Conservation (phyloP, 2,113 vertebrate genomes). For the Neogobius melanostomus region DNA sequence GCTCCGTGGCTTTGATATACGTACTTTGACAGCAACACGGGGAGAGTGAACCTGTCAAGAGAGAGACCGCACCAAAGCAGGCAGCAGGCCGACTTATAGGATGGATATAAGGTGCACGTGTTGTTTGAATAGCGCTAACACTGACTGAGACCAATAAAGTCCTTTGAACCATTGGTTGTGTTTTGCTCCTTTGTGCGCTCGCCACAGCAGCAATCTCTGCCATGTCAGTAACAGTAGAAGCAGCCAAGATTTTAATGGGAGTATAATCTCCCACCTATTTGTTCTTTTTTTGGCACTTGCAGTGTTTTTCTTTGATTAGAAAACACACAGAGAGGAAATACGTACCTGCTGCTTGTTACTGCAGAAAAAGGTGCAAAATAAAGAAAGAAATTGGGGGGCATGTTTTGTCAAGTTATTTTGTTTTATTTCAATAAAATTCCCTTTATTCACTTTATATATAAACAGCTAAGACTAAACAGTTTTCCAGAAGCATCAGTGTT, state of each 20-base stretch:
- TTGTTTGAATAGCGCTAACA: slow-evolving; percentile 25
- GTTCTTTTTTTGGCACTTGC: slow-evolving; percentile 50
- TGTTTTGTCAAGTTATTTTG: slow-evolving; percentile 1
- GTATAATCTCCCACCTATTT: slow-evolving; percentile 65
- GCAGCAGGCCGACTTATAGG: slow-evolving; percentile 23
- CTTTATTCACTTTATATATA: no score
- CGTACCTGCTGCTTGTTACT: slow-evolving; percentile 16
- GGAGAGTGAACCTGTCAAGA: slow-evolving; percentile 27
- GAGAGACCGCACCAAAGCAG: slow-evolving; percentile 39
- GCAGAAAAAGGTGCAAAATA: background rate
- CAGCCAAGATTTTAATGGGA: slow-evolving; percentile 71
- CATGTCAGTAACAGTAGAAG: slow-evolving; percentile 61
- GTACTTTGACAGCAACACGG: slow-evolving; percentile 34
- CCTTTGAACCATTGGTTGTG: background rate
- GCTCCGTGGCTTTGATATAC: slow-evolving; percentile 48
- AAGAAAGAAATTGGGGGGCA: background rate
- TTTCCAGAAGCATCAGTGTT: no score
- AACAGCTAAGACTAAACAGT: no score
- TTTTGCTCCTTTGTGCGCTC: slow-evolving; percentile 41
- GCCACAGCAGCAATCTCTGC: slow-evolving; percentile 42
- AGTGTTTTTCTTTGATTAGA: slow-evolving; percentile 37
- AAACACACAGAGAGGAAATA: slow-evolving; percentile 29
- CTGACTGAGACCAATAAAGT: slow-evolving; percentile 21
- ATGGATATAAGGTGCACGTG: slow-evolving; percentile 26
- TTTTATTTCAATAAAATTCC: background rate